Evolutionary conservation across 2,888 invertebrate species (phyloP).

Genomic region (Pocota personata): DNA sequence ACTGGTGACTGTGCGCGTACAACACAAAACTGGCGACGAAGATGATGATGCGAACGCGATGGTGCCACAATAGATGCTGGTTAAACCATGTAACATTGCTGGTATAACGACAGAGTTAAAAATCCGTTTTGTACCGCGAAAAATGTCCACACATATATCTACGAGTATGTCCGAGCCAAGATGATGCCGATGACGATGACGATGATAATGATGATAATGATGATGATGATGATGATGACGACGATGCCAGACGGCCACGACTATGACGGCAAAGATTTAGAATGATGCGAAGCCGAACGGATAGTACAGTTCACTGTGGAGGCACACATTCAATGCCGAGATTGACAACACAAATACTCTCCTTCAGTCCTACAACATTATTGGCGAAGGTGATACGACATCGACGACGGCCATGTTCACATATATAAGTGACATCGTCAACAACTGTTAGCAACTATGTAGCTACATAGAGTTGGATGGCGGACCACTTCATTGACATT

Average conservation of each 20-base stretch:
- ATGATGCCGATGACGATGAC: constrained; percentile 29
- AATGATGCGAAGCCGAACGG: constrained; percentile 35
- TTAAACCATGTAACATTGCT: constrained; percentile 39
- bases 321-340: constrained; percentile 21
- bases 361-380: constrained; percentile 58
- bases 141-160: constrained; percentile 39
- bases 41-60: constrained; percentile 59
- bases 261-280: constrained; percentile 62
- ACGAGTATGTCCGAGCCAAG: constrained; percentile 7
- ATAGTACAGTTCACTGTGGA: constrained; percentile 12
- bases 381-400: constrained; percentile 63
- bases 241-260: constrained; percentile 58
- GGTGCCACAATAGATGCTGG: constrained; percentile 69
- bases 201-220: constrained; percentile 10
- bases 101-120: constrained; percentile 68
- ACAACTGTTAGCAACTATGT: constrained; percentile 70
- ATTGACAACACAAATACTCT: constrained; percentile 68
- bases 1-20: constrained; percentile 45
- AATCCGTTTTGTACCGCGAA: constrained; percentile 51
- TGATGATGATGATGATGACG: constrained; percentile 38
- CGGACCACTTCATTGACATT: constrained; percentile 56
- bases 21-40: constrained; percentile 29
- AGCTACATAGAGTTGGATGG: constrained; percentile 26
- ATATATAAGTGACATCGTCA: constrained; percentile 65
- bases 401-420: constrained; percentile 52